Evolutionary conservation across 2,113 vertebrate genomes (phyloP).

Genomic region (Calyptommatus sinebrachiatus): DNA sequence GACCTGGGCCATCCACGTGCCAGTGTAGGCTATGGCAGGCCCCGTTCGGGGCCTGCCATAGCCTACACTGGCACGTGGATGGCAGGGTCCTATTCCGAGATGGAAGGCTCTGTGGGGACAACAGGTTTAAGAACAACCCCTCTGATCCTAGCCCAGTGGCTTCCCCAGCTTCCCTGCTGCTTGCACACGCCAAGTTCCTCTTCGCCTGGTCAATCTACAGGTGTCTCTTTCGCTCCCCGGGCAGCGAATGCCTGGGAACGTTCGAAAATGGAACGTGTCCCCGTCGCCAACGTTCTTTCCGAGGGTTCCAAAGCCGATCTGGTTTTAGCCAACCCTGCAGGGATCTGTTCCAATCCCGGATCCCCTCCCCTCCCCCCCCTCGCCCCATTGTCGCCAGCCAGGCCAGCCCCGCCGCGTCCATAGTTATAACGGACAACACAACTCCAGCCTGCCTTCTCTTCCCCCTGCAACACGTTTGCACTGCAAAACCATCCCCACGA

Average conservation of each 20-base stretch:
- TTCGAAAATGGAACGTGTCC: slow-evolving; percentile 8
- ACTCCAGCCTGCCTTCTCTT: background rate
- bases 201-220: slow-evolving; percentile 38
- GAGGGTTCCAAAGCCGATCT: background rate
- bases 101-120: no score
- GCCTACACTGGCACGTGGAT: no score
- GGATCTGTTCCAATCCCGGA: background rate
- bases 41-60: no score
- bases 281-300: background rate
- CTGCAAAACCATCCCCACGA: no score
- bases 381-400: slow-evolving; percentile 3
- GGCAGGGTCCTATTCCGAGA: no score
- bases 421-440: slow-evolving; percentile 13
- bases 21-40: no score
- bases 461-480: no score
- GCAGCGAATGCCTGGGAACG: background rate
- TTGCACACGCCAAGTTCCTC: background rate
- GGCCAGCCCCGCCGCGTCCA: slow-evolving; percentile 7
- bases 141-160: background rate
- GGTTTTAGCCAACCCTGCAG: background rate
- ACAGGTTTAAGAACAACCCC: background rate
- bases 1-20: no score
- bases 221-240: slow-evolving; percentile 28
- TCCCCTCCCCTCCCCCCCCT: background rate
- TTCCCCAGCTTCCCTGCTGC: background rate